A percentile compares a stretch with the other conserved stretches of the same genome.
These are phyloP conservation scores for Pollenia angustigena DNA, from an alignment of 2,888 invertebrate genomes.

Conservation along the genomic window DNA sequence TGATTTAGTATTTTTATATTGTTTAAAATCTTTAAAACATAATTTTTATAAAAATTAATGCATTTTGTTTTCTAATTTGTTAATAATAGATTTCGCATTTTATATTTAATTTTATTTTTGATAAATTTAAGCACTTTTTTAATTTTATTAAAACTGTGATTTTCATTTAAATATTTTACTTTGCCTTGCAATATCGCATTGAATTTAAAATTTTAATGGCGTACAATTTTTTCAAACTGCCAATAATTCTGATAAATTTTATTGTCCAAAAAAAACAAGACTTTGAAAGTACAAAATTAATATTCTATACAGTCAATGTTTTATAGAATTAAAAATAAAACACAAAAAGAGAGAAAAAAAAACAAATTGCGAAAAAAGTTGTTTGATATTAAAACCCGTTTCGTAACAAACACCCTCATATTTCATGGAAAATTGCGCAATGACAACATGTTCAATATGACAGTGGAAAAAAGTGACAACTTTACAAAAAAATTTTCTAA, in stretches of 20 bases:
- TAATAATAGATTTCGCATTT: too few relatives aligned
- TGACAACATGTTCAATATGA: slow-evolving; percentile 60
- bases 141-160: slow-evolving; percentile 40
- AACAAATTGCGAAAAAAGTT: not conserved
- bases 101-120: too few relatives aligned
- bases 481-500: slow-evolving; percentile 59
- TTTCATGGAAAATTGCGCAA: slow-evolving; percentile 71
- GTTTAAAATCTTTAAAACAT: too few relatives aligned
- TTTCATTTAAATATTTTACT: not conserved
- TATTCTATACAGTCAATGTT: slow-evolving; percentile 64
- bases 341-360: not conserved
- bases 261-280: slow-evolving; percentile 14
- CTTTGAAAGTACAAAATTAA: slow-evolving; percentile 49
- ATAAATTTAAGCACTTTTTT: not conserved
- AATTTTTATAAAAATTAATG: too few relatives aligned
- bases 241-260: slow-evolving; percentile 26
- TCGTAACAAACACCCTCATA: slow-evolving; percentile 64
- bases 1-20: too few relatives aligned
- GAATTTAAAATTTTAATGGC: slow-evolving; percentile 53
- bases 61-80: too few relatives aligned
- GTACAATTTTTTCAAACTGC: slow-evolving; percentile 20
- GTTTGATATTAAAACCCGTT: slow-evolving; percentile 49
- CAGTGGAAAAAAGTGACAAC: slow-evolving; percentile 18
- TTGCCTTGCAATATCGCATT: not conserved
- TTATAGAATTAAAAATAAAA: slow-evolving; percentile 54